Evolutionary conservation across 2,888 invertebrate species (phyloP), one percentile per base, ranked within the genome.

Genomic region (Nemoura dubitans): DNA sequence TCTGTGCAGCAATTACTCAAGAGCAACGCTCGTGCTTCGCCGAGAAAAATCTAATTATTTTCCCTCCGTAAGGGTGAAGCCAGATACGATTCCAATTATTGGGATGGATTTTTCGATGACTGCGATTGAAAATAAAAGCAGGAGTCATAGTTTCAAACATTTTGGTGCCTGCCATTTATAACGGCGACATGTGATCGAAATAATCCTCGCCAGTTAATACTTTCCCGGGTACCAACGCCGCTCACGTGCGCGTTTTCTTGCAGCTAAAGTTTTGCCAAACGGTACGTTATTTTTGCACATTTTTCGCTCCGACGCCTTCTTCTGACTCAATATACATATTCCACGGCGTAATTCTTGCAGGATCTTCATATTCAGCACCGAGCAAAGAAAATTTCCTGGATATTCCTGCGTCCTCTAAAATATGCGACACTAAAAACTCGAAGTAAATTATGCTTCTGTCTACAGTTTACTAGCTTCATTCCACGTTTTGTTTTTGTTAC

Each of bases 61-160:
- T 59, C 14, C 14, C 10, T 59, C 59, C 59, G 59, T 59, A 21
- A 36, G 59, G 59, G 59, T 59, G 59, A 59, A 7, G 59, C 59
- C 6, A 59, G 59, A 59, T 59, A 59, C 59, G 59, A 21, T 59
- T 59, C 59, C 59, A 59, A 59, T 59, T 59, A 59, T 59, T 59
- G 59, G 59, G 59, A 59, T 59, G 59, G 59, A 59, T 59, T 59
- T 59, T 59, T 59, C 59, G 59, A 59, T 59, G 59, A 59, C 59
- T 59, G 59, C 59, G 14, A 59, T 10, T 10, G 59, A 59, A 59
- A 59, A 59, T 59, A 59, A 59, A 59, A 59, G n/a, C n/a, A n/a
- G n/a, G 59, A 59, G 59, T 21, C 16, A 59, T 59, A 59, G 59
- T 59, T 59, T 59, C 21, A 59, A 59, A 59, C 21, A 21, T 59